These are phyloP conservation scores for rat (Rattus norvegicus) DNA, from an alignment of 2,113 vertebrate species.

Conservation along the genomic window GRCr8 NC_086028.1:81063001-81063500, in stretches of 20 bases:
- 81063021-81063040: neutral
- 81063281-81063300: neutral
- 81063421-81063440: neutral
- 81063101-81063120: neutral
- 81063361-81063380: neutral
- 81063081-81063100: neutral
- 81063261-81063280: neutral
- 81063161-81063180: neutral
- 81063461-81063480: neutral
- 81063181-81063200: neutral
- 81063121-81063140: neutral
- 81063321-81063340: neutral
- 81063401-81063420: neutral
- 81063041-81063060: neutral
- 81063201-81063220: neutral
- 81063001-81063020: neutral
- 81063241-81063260: neutral
- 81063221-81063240: neutral
- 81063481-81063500: neutral
- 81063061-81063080: neutral
- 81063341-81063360: neutral
- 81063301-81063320: neutral
- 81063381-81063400: neutral
- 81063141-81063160: neutral
- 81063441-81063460: neutral